These are phyloP conservation scores for Sinocyclocheilus anophthalmus DNA, from an alignment of 2,113 vertebrate genomes.

Conservation along the genomic window DNA sequence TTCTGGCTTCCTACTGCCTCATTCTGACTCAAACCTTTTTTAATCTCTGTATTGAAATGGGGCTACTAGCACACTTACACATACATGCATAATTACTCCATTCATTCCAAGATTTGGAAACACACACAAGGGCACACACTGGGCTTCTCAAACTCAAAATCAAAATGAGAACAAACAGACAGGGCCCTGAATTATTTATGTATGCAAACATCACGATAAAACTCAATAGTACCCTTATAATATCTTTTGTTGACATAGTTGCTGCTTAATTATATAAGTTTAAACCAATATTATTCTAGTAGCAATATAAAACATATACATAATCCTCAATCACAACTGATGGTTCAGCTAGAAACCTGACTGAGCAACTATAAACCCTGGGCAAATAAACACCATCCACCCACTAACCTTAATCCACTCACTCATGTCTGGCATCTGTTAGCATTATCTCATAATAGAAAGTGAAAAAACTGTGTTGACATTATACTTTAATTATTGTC, in stretches of 20 bases:
- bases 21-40: slow-evolving; percentile 11
- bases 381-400: neutral
- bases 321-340: neutral
- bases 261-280: neutral
- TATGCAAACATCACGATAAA: neutral
- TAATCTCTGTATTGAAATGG: slow-evolving; percentile 3
- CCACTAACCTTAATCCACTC: neutral
- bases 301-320: neutral
- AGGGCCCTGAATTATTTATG: neutral
- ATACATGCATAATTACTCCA: slow-evolving; percentile 4
- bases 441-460: neutral
- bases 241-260: neutral
- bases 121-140: neutral
- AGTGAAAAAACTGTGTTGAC: too few relatives aligned
- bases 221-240: neutral
- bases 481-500: too few relatives aligned
- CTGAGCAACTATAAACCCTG: neutral
- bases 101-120: neutral
- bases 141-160: neutral
- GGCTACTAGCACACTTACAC: slow-evolving; percentile 7
- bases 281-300: neutral
- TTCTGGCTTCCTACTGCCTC: neutral
- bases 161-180: neutral
- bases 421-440: neutral
- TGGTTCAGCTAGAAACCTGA: neutral